Evolutionary conservation across 2,797 vertebrate genomes (phyloP).

Genomic region (Ibycter americanus): DNA sequence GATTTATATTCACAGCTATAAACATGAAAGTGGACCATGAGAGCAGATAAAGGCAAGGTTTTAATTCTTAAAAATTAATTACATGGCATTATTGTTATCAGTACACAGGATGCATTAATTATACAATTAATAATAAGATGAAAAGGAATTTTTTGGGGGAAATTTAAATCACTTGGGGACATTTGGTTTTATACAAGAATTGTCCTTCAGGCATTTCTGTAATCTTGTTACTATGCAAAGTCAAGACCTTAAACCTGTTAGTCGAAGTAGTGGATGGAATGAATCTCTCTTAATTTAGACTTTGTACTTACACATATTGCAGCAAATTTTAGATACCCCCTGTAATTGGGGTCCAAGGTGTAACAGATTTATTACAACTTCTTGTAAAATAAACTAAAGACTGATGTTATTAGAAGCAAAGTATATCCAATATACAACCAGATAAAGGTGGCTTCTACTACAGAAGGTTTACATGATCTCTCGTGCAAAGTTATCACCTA

Average conservation of each 20-base stretch:
- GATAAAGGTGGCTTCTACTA: background rate
- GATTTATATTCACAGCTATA: constrained; percentile 79
- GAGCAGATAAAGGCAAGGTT: constrained; percentile 78
- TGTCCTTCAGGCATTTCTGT: constrained; percentile 78
- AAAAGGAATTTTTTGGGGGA: constrained; percentile 62
- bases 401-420: background rate
- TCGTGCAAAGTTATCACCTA: background rate
- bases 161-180: constrained; percentile 71
- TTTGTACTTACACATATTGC: background rate
- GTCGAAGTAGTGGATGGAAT: constrained; percentile 58
- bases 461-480: background rate
- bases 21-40: constrained; percentile 81
- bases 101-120: constrained; percentile 83
- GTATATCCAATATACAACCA: background rate
- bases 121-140: constrained; percentile 82
- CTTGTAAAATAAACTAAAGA: constrained; percentile 24
- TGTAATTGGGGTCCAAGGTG: constrained; percentile 72
- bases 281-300: constrained; percentile 53
- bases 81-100: constrained; percentile 84
- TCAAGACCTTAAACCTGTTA: constrained; percentile 77
- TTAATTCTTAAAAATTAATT: constrained; percentile 85
- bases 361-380: constrained; percentile 64
- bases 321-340: constrained; percentile 52
- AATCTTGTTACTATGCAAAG: constrained; percentile 79
- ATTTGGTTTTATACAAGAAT: constrained; percentile 72